Conservation (phyloP, 2,797 vertebrate genomes). For the Artibeus lituratus region DNA sequence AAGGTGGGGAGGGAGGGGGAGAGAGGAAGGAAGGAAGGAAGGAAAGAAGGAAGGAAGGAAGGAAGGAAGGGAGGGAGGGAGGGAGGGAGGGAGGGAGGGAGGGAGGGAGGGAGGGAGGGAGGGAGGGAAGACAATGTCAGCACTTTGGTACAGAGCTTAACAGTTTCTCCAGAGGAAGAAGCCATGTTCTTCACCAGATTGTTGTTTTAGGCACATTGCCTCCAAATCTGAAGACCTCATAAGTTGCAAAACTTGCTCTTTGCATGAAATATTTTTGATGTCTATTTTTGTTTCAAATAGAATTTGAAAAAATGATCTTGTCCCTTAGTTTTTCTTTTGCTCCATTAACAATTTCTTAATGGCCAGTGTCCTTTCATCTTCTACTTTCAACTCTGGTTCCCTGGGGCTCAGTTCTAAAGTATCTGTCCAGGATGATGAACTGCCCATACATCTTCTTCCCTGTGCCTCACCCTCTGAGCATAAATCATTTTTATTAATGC, state of each 20-base stretch:
- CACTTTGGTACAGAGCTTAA: not conserved
- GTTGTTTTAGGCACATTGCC: not conserved
- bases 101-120: not conserved
- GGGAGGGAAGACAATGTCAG: not conserved
- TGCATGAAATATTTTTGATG: not conserved
- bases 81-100: not conserved
- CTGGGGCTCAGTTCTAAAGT: not conserved
- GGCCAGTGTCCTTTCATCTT: not conserved
- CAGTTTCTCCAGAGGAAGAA: not conserved
- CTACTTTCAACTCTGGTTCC: not conserved
- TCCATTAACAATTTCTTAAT: not conserved
- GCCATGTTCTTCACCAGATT: not conserved
- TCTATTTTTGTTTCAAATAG: not conserved
- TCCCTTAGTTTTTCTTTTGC: not conserved
- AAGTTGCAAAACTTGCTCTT: not conserved
- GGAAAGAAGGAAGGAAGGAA: not conserved
- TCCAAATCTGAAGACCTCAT: not conserved
- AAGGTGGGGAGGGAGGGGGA: no score
- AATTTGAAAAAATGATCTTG: not conserved
- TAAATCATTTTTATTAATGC: not conserved
- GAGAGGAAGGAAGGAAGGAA: not conserved
- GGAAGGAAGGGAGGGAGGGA: accelerated
- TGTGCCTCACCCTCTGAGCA: not conserved
- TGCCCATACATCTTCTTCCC: not conserved
- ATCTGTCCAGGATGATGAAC: not conserved